Conservation (phyloP, 2,113 vertebrate genomes). For the Poeciliopsis retropinna region DNA sequence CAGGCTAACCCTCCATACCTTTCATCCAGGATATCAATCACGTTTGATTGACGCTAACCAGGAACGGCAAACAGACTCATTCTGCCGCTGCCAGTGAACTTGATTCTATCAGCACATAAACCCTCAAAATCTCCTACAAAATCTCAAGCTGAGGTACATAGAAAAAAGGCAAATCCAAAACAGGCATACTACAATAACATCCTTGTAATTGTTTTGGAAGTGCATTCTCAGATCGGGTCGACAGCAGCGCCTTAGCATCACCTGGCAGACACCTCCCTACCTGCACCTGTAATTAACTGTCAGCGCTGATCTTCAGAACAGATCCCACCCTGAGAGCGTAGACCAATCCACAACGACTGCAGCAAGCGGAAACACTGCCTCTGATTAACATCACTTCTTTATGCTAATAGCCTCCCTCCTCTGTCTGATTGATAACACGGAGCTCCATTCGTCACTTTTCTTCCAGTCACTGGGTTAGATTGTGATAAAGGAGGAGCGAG, state of each 20-base stretch:
- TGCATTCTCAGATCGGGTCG: slow-evolving; percentile 49
- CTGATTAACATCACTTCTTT: slow-evolving; percentile 77
- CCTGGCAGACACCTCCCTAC: slow-evolving; percentile 43
- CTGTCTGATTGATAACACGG: slow-evolving; percentile 45
- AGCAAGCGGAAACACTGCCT: slow-evolving; percentile 55
- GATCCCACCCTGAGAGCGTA: slow-evolving; percentile 71
- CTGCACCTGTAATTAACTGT: slow-evolving; percentile 75
- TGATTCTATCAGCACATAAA: neutral
- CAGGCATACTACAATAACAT: slow-evolving; percentile 10
- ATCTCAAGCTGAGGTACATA: slow-evolving; percentile 30
- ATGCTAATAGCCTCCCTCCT: slow-evolving; percentile 55
- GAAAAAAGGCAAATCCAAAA: slow-evolving; percentile 27
- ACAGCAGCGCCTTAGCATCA: neutral
- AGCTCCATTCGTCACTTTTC: slow-evolving; percentile 42
- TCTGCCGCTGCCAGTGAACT: neutral
- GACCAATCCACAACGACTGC: slow-evolving; percentile 55
- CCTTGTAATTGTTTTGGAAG: slow-evolving; percentile 15
- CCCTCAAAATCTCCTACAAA: slow-evolving; percentile 24
- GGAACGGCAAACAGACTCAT: neutral
- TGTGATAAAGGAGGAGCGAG: slow-evolving; percentile 40
- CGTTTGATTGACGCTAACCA: too few species aligned
- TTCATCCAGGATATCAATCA: too few species aligned
- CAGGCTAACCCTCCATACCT: too few species aligned
- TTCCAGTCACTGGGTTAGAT: slow-evolving; percentile 35
- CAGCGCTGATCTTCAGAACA: slow-evolving; percentile 56